phyloP scores from a whole-genome alignment of 1,140 invertebrate genomes.

The Bombus haemorrhoidalis region DNA sequence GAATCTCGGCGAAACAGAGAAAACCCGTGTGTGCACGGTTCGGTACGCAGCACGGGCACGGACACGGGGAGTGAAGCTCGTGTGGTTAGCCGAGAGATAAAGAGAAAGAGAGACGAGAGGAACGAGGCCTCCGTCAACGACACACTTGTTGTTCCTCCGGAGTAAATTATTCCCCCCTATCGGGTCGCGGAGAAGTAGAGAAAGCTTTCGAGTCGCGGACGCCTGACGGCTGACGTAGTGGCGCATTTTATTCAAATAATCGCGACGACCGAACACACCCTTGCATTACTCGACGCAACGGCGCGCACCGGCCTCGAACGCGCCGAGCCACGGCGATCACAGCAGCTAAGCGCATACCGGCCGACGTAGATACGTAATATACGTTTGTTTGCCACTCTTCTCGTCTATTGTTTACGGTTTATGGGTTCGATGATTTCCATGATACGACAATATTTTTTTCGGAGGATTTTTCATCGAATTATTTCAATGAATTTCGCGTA shows the following conservation, averaged over 20 bases:
- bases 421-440: not conserved
- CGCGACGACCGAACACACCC: slow-evolving; percentile 69
- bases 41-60: slow-evolving; percentile 41
- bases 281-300: slow-evolving; percentile 60
- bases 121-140: slow-evolving; percentile 54
- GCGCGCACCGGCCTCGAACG: slow-evolving; percentile 42
- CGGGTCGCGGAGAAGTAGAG: slow-evolving; percentile 43
- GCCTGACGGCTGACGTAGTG: slow-evolving; percentile 55
- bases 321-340: not conserved
- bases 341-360: slow-evolving; percentile 13
- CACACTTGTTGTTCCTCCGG: slow-evolving; percentile 59
- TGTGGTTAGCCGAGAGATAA: not conserved
- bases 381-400: not conserved
- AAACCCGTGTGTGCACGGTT: slow-evolving; percentile 56
- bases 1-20: slow-evolving; percentile 62
- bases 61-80: slow-evolving; percentile 9
- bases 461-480: too few relatives aligned
- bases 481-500: too few relatives aligned
- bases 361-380: too few relatives aligned
- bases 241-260: slow-evolving; percentile 72
- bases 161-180: slow-evolving; percentile 61
- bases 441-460: not conserved
- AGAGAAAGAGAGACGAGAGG: not conserved
- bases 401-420: not conserved
- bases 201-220: slow-evolving; percentile 59